A percentile compares a stretch with the other conserved stretches of the same genome.
Conservation (phyloP, 2,888 invertebrate species). For the Limnephilus auricula region DNA sequence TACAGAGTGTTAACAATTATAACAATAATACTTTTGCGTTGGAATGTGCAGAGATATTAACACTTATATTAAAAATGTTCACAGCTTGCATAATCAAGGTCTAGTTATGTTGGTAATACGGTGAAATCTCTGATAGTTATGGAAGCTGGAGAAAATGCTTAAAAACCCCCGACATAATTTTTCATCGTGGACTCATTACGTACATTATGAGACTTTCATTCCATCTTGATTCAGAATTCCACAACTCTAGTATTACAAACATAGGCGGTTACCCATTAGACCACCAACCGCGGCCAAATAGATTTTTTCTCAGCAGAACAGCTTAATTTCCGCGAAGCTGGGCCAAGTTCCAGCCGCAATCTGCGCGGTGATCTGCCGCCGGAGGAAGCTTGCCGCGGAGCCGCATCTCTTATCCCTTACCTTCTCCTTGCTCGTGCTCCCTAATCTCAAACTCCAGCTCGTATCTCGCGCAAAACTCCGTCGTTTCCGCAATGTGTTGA, state of each 20-base stretch:
- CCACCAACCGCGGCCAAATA: background rate
- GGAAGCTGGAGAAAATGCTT: no score
- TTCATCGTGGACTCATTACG: no score
- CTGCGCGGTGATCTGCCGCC: slow-evolving; percentile 36
- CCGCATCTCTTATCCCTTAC: slow-evolving; percentile 6
- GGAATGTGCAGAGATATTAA: no score
- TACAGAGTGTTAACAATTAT: no score
- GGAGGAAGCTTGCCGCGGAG: slow-evolving; percentile 18
- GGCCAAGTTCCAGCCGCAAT: slow-evolving; percentile 35
- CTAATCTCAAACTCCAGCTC: slow-evolving; percentile 26
- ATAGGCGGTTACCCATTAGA: background rate
- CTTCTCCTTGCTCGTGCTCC: slow-evolving; percentile 23
- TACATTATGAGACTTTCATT: no score
- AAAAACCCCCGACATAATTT: no score
- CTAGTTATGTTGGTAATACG: no score
- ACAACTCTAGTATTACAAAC: background rate
- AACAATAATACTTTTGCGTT: no score
- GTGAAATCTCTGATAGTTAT: no score
- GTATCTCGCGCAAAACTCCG: slow-evolving; percentile 43
- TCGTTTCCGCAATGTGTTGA: slow-evolving; percentile 42
- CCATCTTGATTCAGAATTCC: no score
- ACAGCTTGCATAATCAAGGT: no score
- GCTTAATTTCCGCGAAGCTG: slow-evolving; percentile 21
- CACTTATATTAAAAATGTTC: no score
- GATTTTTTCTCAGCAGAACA: background rate